Base-by-base conservation (phyloP, 2,113 vertebrate genomes). In the Thunnus thynnus region DNA sequence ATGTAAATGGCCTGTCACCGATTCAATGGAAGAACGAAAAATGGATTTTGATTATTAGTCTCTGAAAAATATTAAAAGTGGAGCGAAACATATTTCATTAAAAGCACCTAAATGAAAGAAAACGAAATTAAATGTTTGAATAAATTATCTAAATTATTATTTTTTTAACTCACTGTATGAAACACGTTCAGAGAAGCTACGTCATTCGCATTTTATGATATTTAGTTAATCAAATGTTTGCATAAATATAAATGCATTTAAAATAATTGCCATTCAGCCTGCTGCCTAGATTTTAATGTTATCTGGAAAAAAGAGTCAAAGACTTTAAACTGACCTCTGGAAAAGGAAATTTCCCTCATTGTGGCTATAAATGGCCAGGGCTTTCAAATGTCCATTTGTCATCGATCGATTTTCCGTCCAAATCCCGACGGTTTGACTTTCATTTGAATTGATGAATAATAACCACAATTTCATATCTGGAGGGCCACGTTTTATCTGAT, bases 371-470 rank as follows among this genome's bases (percentile, higher is more conserved):
- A 61, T 50, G 3, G 8, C 0, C 44, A 44, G 0, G 1, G 62
- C 32, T 55, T 70, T 67, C 27, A 55, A 60, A 60, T 4, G 25
- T 48, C 55, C 52, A 86, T 90, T 83, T 76, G 46, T 84, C 84
- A 61, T 85, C 57, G 22, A 90, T 90, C 16, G 84, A 90, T 89
- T 91, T 87, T 76, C 82, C 47, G 46, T 86, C 81, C 17, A 30
- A 77, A 67, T 16, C 13, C 18, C 11, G 10, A 84, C 68, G 27
- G 41, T 68, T 65, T 64, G 51, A 76, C 52, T 79, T 81, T 56
- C 30, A 85, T 87, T 64, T 88, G 71, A 88, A 83, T 66, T 85
- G 68, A 90, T 89, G 76, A 91, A 86, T 89, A 76, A 87, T 81
- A 72, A 83, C 27, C 48, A 32, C 16, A 30, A 16, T 48, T 56